phyloP scores from a whole-genome alignment of 1,140 invertebrate genomes.

The Melanaphis sacchari region DNA sequence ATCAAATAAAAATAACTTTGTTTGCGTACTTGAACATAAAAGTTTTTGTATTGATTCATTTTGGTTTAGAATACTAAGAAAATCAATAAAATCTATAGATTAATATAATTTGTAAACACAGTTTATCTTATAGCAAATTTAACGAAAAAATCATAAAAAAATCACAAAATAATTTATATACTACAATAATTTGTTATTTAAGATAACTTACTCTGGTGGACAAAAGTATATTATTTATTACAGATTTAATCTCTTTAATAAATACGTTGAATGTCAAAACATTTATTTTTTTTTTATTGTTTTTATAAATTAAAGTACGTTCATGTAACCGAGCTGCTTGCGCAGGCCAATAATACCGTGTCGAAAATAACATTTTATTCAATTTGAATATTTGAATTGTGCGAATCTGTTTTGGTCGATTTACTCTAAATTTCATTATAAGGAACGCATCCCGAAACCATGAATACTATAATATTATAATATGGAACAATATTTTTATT shows the following conservation, averaged over 20 bases:
- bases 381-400: neutral
- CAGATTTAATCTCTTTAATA: neutral
- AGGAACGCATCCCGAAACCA: neutral
- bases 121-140: neutral
- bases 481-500: neutral
- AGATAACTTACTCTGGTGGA: neutral
- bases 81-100: too few species aligned
- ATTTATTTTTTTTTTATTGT: neutral
- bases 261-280: neutral
- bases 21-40: neutral
- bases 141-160: too few species aligned
- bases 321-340: neutral
- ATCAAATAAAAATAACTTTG: too few species aligned
- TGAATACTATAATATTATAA: neutral
- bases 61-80: neutral
- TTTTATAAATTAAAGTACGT: neutral
- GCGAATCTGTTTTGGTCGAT: conserved; percentile 12
- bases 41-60: neutral
- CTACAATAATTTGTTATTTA: neutral
- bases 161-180: neutral
- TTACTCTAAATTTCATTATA: neutral
- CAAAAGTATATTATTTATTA: neutral
- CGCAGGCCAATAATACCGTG: neutral
- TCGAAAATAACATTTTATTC: neutral
- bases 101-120: neutral